Evolutionary conservation across 2,797 vertebrate species (phyloP).

Genomic region (Parauchenoglanis punctatus): DNA sequence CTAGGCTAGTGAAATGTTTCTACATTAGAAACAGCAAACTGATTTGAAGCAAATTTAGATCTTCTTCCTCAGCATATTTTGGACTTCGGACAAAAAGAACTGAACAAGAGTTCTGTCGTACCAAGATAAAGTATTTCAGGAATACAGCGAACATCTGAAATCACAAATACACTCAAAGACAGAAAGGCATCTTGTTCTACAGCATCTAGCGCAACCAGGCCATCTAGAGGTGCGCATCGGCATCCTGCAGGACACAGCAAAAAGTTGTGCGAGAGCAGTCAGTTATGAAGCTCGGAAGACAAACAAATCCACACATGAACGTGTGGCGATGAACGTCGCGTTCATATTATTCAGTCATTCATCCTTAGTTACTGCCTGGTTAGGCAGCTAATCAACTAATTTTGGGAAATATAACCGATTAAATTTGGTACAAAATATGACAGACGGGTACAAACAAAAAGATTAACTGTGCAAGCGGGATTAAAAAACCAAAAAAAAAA

Average conservation of each 20-base stretch:
- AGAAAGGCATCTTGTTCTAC: neutral
- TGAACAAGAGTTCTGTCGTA: neutral
- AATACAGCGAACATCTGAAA: neutral
- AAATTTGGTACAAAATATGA: neutral
- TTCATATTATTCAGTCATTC: neutral
- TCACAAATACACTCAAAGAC: neutral
- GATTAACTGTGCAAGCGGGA: neutral
- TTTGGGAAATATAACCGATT: neutral
- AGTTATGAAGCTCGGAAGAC: neutral
- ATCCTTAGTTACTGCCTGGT: neutral
- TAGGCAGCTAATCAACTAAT: neutral
- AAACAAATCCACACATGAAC: neutral
- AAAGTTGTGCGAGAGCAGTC: neutral
- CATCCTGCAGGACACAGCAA: neutral
- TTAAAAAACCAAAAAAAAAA: no score
- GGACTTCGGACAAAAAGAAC: neutral
- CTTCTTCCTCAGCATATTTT: neutral
- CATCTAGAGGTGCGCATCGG: neutral
- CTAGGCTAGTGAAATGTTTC: neutral
- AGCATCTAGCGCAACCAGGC: neutral
- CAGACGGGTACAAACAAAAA: neutral
- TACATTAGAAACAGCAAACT: neutral
- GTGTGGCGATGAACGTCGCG: neutral
- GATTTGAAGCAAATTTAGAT: neutral
- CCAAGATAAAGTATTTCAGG: neutral